These are phyloP conservation scores for Poeciliopsis prolifica DNA, from an alignment of 2,113 vertebrate genomes.

Conservation along the genomic window DNA sequence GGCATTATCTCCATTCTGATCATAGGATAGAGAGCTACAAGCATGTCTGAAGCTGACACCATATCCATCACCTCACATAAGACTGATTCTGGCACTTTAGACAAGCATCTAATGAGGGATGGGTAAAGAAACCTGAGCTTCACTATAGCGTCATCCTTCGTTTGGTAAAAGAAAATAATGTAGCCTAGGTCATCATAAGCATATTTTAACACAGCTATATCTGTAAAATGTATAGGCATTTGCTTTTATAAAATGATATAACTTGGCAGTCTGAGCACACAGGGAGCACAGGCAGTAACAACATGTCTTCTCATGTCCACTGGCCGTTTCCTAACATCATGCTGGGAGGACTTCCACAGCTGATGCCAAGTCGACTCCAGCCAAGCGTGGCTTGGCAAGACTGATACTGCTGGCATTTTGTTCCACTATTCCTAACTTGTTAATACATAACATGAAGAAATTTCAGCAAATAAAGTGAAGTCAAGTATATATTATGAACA, in stretches of 20 bases:
- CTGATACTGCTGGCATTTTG: conserved; percentile 76
- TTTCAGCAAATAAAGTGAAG: conserved; percentile 63
- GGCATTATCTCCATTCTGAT: conserved; percentile 88
- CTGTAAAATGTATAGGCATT: conserved; percentile 12
- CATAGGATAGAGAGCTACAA: conserved; percentile 83
- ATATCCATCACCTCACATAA: conserved; percentile 84
- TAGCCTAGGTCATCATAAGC: conserved; percentile 5
- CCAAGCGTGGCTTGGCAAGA: conserved; percentile 75
- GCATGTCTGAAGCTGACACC: conserved; percentile 86
- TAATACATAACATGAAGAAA: conserved; percentile 68
- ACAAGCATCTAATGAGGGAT: conserved; percentile 82
- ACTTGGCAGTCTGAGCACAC: conserved; percentile 72
- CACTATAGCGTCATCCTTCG: conserved; percentile 5
- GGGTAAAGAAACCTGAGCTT: conserved; percentile 49
- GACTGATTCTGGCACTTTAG: conserved; percentile 88
- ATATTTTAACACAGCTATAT: not conserved
- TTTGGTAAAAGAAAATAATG: not conserved
- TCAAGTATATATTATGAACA: conserved; percentile 40
- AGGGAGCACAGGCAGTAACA: conserved; percentile 79
- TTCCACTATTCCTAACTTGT: conserved; percentile 73
- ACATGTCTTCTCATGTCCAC: conserved; percentile 83
- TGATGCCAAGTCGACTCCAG: conserved; percentile 77
- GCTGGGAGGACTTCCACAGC: conserved; percentile 81
- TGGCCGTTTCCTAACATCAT: conserved; percentile 78
- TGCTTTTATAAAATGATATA: conserved; percentile 67